Evolutionary conservation across 2,888 invertebrate species (phyloP), one percentile per base, ranked within the genome.

Genomic region (Agapostemon virescens): DNA sequence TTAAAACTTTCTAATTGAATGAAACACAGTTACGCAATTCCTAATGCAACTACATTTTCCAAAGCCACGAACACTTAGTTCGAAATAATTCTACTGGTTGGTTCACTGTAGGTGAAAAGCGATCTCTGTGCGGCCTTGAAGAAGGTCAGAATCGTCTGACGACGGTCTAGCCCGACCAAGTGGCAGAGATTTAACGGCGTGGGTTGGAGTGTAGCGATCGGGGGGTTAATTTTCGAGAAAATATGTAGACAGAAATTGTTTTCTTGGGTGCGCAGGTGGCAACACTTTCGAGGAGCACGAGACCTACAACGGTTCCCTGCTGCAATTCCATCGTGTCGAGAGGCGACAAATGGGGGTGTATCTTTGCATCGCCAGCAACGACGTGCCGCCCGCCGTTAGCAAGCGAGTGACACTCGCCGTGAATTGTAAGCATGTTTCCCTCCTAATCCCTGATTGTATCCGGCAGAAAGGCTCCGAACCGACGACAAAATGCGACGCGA

Each of bases 291-390:
- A 87, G 74, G 86, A 76, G 83, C 87, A 89, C 83, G 96, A 96
- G 89, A 96, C 95, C 78, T 96, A 95, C 93, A 96, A 96, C 88
- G 98, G 97, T 84, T 95, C 96, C 83, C 94, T 94, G 81, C 93
- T 97, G 87, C 94, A 95, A 85, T 95, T 98, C 89, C 95, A 96
- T 94, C 95, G 97, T 82, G 95, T 98, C 89, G 97, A 97, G 90
- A 94, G 98, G 71, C 95, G 96, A 89, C 98, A 98, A 94, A 98
- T 98, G 96, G 98, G 98, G 52, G 96, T 97, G 42, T 98, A 98
- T 93, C 95, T 98, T 88, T 98, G 98, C 94, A 97, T 98, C 89
- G 98, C 98, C 20, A 96, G 96, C 90, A 98, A 98, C 92, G 97
- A 97, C 92, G 98, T 98, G 63, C 97, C 97, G 40, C 98, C 98